These are phyloP conservation scores for Poeciliopsis prolifica DNA, from an alignment of 2,113 vertebrate genomes.

Conservation along the genomic window DNA sequence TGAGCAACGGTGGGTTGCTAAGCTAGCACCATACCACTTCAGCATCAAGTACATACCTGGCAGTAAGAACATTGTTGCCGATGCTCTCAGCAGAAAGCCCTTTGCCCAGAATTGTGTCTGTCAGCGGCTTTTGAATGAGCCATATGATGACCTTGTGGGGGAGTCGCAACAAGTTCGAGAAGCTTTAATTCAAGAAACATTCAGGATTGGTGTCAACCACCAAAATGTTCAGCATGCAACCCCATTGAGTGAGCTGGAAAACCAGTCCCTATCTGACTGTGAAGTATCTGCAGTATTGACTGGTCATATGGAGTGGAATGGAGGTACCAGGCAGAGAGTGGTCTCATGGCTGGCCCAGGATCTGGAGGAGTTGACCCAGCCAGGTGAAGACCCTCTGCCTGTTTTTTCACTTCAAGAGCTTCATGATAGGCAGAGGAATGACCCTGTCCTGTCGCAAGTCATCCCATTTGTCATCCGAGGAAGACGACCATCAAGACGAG, in stretches of 20 bases:
- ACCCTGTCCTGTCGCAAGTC: background rate
- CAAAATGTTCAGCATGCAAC: too few species aligned
- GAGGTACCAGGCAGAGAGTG: background rate
- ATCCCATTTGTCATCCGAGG: background rate
- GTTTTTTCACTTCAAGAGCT: background rate
- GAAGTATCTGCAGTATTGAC: slow-evolving; percentile 8
- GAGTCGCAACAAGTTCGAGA: too few species aligned
- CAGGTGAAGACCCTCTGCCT: background rate
- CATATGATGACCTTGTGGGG: too few species aligned
- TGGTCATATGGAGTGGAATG: background rate
- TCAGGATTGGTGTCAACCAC: too few species aligned
- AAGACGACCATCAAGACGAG: background rate
- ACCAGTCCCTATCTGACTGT: background rate
- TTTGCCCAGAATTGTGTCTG: slow-evolving; percentile 2
- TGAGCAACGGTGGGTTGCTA: background rate
- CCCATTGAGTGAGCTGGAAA: too few species aligned
- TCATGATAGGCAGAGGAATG: background rate
- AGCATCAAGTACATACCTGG: too few species aligned
- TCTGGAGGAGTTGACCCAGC: background rate
- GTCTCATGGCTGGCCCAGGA: slow-evolving; percentile 11
- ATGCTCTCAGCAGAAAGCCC: background rate
- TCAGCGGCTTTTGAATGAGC: background rate
- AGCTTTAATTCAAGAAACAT: too few species aligned
- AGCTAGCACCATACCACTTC: too few species aligned
- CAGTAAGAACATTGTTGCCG: background rate